Conservation (phyloP, 2,113 vertebrate species). For the Tautogolabrus adspersus region DNA sequence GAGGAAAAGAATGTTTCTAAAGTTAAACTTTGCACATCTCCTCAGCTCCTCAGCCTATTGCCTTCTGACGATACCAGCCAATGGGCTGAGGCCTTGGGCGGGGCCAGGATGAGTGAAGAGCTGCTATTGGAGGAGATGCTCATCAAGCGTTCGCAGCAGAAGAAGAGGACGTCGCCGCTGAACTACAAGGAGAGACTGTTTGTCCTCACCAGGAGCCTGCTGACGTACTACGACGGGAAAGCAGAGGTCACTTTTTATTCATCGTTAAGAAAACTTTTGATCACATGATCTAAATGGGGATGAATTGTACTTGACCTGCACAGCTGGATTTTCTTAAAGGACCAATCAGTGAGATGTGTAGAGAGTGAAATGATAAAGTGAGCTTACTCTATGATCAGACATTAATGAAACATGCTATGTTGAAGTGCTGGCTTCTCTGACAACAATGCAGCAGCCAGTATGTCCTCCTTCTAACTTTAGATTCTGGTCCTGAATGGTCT, state of each 20-base stretch:
- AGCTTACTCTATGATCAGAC: no score
- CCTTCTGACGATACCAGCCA: conserved; percentile 58
- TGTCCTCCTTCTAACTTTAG: no score
- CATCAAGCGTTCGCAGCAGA: conserved; percentile 96
- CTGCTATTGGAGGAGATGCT: conserved; percentile 90
- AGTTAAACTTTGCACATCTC: neutral
- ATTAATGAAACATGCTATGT: no score
- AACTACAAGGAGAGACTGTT: conserved; percentile 96
- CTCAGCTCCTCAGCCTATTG: neutral
- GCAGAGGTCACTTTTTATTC: conserved; percentile 82
- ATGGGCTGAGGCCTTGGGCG: conserved; percentile 74
- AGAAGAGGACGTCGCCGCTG: conserved; percentile 92
- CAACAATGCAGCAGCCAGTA: no score
- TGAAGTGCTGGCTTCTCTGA: no score
- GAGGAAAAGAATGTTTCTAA: neutral
- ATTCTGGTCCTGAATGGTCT: no score
- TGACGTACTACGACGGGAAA: conserved; percentile 92
- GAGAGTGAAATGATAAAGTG: no score
- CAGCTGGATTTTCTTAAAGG: no score
- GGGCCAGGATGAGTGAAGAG: conserved; percentile 89
- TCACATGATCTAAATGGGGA: no score
- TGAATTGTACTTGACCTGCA: no score
- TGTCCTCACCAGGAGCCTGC: conserved; percentile 88
- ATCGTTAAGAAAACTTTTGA: no score
- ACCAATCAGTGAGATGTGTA: no score